Percentiles rank a stretch among this genome's conserved stretches.
phyloP scores from a whole-genome alignment of 2,888 invertebrate species.

The Callimorpha dominula region DNA sequence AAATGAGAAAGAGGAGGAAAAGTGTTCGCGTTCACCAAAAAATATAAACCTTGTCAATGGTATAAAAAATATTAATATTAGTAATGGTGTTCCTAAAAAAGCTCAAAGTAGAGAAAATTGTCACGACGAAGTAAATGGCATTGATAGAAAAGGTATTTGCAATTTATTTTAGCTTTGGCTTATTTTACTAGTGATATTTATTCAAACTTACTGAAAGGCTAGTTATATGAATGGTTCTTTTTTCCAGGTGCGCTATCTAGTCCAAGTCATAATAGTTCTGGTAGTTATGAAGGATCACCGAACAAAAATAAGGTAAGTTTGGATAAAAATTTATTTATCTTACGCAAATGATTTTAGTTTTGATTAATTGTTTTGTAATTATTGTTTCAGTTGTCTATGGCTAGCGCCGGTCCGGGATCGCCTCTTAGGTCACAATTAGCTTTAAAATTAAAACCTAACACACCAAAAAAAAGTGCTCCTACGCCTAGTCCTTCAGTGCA shows the following conservation, averaged over 20 bases:
- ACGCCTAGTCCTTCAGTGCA: constrained; percentile 82
- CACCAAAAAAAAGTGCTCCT: constrained; percentile 81
- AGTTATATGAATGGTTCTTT: constrained; percentile 7
- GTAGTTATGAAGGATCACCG: constrained; percentile 80
- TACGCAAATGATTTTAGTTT: not conserved
- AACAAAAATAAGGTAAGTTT: constrained; percentile 78
- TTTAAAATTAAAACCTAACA: constrained; percentile 88
- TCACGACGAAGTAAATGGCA: constrained; percentile 75
- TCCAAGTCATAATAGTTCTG: constrained; percentile 73
- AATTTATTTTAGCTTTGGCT: not conserved
- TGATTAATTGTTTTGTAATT: not conserved
- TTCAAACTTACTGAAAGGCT: not conserved
- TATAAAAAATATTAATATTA: constrained; percentile 78
- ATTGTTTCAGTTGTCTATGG: constrained; percentile 75
- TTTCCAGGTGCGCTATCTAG: constrained; percentile 74
- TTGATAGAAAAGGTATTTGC: constrained; percentile 73
- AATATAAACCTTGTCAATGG: constrained; percentile 81
- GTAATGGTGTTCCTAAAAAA: constrained; percentile 78
- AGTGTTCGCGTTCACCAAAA: constrained; percentile 72
- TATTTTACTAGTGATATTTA: not conserved
- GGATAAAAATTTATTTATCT: not conserved
- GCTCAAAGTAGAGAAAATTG: constrained; percentile 76
- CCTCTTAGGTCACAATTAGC: constrained; percentile 91
- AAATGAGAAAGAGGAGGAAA: constrained; percentile 63
- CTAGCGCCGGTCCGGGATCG: constrained; percentile 90